Conservation (phyloP, 2,888 invertebrate species). For the Pteria penguin region DNA sequence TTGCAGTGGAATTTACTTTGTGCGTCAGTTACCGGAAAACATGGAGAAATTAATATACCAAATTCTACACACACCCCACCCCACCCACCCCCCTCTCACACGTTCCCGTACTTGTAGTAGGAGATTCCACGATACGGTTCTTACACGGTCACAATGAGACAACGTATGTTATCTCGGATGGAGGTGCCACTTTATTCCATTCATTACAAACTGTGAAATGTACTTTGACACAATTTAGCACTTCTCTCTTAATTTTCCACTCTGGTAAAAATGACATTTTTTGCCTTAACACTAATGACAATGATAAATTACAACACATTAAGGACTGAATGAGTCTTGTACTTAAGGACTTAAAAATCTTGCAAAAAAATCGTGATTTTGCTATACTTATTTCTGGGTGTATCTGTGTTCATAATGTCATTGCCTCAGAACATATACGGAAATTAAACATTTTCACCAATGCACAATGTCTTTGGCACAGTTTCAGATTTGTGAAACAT, state of each 20-base stretch:
- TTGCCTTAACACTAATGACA: neutral
- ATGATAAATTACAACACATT: neutral
- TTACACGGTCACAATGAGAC: neutral
- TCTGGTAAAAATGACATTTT: too few relatives aligned
- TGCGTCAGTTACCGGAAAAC: neutral
- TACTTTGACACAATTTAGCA: too few relatives aligned
- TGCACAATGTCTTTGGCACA: neutral
- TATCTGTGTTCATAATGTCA: neutral
- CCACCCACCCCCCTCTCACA: neutral
- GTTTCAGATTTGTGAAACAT: neutral
- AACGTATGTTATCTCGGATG: neutral
- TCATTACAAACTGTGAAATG: constrained; percentile 8
- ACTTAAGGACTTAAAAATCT: neutral
- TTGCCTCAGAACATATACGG: neutral
- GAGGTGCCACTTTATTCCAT: neutral
- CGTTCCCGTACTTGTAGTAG: neutral
- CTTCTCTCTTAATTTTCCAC: too few relatives aligned
- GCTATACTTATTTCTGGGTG: neutral
- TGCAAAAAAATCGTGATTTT: neutral
- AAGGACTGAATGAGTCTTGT: neutral
- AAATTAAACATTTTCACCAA: neutral
- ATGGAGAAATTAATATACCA: neutral
- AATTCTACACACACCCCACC: neutral
- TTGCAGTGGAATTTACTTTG: neutral
- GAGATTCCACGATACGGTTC: constrained; percentile 2